Conservation (phyloP, 2,113 vertebrate genomes). For the Corythornis madagascariensis region DNA sequence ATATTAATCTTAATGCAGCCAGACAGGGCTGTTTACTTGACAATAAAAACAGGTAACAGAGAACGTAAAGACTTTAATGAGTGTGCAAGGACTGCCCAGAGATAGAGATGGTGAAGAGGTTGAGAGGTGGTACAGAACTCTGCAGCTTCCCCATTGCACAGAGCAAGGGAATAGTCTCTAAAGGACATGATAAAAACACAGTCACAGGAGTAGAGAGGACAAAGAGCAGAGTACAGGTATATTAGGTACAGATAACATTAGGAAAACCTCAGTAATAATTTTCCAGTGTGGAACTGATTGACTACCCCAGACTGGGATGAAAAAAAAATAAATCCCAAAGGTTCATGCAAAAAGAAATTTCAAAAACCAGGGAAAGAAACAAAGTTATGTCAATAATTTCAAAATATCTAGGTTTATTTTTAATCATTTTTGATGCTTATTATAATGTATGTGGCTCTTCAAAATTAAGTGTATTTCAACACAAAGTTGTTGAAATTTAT, state of each 20-base stretch:
- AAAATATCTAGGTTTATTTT: not conserved
- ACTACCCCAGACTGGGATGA: not conserved
- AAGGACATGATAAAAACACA: not conserved
- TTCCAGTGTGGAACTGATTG: not conserved
- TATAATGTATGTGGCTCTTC: not conserved
- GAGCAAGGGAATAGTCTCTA: not conserved
- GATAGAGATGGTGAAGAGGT: not conserved
- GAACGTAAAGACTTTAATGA: not conserved
- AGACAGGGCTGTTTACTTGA: not conserved
- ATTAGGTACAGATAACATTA: not conserved
- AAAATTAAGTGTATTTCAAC: not conserved
- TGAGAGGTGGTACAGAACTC: not conserved
- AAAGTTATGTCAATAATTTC: not conserved
- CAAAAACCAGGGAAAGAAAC: not conserved
- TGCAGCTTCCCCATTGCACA: not conserved
- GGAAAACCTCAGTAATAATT: not conserved
- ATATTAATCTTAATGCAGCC: not conserved
- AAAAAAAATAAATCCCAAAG: not conserved
- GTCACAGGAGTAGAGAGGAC: not conserved
- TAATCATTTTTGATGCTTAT: not conserved
- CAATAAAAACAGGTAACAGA: not conserved
- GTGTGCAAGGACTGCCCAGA: not conserved
- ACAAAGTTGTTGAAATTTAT: not conserved
- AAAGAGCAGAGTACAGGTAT: not conserved
- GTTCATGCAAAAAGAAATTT: not conserved